Percentiles rank a stretch among this genome's conserved stretches.
Evolutionary conservation across 1,140 invertebrate species (phyloP).

Genomic region (Zophobas atratus): DNA sequence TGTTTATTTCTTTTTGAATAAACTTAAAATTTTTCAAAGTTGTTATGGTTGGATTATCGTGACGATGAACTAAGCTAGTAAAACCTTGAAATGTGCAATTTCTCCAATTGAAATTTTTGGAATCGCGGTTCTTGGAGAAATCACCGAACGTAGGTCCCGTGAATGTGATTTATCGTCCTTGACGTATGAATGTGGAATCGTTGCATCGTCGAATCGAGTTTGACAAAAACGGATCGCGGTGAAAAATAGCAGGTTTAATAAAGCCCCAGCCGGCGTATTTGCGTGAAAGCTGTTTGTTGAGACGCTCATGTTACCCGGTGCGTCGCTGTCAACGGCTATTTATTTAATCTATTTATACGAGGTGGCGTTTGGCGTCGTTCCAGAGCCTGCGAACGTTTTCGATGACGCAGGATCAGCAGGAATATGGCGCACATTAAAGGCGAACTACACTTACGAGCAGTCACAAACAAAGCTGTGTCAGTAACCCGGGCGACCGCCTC

Average conservation of each 20-base stretch:
- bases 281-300: constrained; percentile 23
- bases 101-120: too few species aligned
- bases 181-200: too few species aligned
- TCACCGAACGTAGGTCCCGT: too few species aligned
- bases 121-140: too few species aligned
- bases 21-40: too few species aligned
- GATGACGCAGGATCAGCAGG: constrained; percentile 43
- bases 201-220: background rate
- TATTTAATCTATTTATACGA: constrained; percentile 56
- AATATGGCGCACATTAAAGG: constrained; percentile 54
- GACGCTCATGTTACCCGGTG: constrained; percentile 34
- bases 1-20: too few species aligned
- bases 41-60: too few species aligned
- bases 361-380: constrained; percentile 51
- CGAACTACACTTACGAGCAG: constrained; percentile 47
- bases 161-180: background rate
- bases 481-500: constrained; percentile 55
- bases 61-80: too few species aligned
- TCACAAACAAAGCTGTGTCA: constrained; percentile 50
- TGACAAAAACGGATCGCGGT: background rate
- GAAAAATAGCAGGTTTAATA: background rate
- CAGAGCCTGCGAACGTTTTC: constrained; percentile 45
- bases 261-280: background rate
- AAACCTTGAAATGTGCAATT: too few species aligned
- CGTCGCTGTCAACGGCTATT: constrained; percentile 51